A percentile compares a stretch with the other conserved stretches of the same genome.
These are phyloP conservation scores for Bucco capensis DNA, from an alignment of 2,113 vertebrate species.

Conservation along the genomic window DNA sequence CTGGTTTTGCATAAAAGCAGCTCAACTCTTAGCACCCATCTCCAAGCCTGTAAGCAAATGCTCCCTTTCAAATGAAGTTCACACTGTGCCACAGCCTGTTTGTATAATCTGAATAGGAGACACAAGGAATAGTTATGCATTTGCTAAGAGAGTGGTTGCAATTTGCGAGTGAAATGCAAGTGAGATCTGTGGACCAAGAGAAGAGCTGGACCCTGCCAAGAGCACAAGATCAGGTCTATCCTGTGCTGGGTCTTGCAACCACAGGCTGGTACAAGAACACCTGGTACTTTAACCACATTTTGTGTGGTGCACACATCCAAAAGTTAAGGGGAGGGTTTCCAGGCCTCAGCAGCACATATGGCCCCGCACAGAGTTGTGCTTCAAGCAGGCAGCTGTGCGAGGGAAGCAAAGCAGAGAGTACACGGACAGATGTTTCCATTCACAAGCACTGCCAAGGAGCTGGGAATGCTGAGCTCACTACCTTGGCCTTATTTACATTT, in stretches of 20 bases:
- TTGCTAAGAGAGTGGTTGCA: neutral
- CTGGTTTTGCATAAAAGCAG: neutral
- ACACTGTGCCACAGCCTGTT: neutral
- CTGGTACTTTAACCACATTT: neutral
- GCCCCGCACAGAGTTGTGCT: neutral
- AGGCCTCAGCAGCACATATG: neutral
- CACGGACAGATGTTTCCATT: constrained; percentile 52
- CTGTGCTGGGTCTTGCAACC: accelerated
- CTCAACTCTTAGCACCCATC: neutral
- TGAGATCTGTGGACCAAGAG: neutral
- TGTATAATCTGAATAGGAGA: constrained; percentile 19
- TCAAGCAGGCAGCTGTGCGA: neutral
- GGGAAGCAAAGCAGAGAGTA: neutral
- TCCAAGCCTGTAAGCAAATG: neutral
- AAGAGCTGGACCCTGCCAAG: neutral
- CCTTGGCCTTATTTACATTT: constrained; percentile 54
- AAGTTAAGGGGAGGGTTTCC: neutral
- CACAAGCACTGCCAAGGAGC: constrained; percentile 24
- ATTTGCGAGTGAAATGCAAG: neutral
- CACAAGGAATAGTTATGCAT: neutral
- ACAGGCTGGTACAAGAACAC: neutral
- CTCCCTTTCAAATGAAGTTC: neutral
- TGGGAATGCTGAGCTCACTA: neutral
- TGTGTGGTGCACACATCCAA: neutral
- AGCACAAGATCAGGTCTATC: neutral